Evolutionary conservation across 1,140 invertebrate species (phyloP).

Genomic region (Ctenoplectra terminalis): DNA sequence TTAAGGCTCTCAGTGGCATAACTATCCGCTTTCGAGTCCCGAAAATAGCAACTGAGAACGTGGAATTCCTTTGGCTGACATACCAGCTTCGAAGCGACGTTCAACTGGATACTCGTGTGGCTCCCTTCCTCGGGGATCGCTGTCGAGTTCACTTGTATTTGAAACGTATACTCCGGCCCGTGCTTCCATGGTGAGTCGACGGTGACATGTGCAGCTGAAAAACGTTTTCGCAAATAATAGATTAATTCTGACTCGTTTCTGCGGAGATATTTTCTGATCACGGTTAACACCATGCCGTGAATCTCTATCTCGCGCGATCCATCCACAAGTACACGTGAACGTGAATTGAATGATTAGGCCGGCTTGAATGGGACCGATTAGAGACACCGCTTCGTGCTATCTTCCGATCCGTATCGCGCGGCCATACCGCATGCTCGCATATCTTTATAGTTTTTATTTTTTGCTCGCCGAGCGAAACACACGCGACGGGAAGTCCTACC

Average conservation of each 20-base stretch:
- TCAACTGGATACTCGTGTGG: constrained; percentile 42
- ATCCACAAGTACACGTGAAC: background rate
- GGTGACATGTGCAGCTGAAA: constrained; percentile 41
- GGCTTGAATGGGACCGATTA: constrained; percentile 49
- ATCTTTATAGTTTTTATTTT: constrained; percentile 17
- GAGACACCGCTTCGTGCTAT: background rate
- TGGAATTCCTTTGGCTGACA: constrained; percentile 62
- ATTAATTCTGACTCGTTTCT: background rate
- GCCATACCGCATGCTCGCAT: background rate
- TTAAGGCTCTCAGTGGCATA: constrained; percentile 40
- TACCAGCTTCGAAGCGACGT: constrained; percentile 52
- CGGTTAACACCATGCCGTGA: background rate
- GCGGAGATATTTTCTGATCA: background rate
- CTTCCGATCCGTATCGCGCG: constrained; percentile 15
- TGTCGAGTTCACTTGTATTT: constrained; percentile 54
- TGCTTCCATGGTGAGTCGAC: constrained; percentile 38
- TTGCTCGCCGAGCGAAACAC: too few relatives aligned
- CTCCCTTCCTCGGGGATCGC: constrained; percentile 44
- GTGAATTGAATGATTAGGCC: constrained; percentile 50
- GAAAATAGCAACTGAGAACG: constrained; percentile 62
- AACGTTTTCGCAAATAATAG: background rate
- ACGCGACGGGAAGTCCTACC: too few relatives aligned
- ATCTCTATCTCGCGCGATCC: background rate
- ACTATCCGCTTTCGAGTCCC: constrained; percentile 58
- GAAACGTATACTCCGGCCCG: constrained; percentile 55